Evolutionary conservation across 2,113 vertebrate species (phyloP), one percentile per base, ranked within the genome.

Genomic region (Tamias sibiricus): DNA sequence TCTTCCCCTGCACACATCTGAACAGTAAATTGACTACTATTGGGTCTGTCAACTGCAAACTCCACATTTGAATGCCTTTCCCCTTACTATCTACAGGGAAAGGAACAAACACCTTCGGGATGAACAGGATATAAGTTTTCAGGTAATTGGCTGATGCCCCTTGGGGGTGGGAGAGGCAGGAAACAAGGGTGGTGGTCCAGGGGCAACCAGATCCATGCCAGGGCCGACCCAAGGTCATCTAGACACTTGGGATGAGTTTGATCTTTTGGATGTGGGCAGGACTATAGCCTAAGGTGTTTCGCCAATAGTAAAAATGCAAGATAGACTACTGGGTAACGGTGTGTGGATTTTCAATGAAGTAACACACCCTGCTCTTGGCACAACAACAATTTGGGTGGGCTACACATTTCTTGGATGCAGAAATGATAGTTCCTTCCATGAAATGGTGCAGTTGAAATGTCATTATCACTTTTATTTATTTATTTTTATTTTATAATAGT

Each of bases 91-190:
- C 80, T 20, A 7, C 97, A 99, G 99, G 98, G 99, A 99, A 98
- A 99, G 99, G 98, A 99, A 99, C 98, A 99, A 99, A 94, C 98
- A 99, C 94, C 98, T 99, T 85, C 99, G 98, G 96, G 99, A 99
- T 85, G 99, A 99, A 96, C 97, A 96, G 72, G 99, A 99, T 97
- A 98, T 99, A 68, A 97, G 96, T 97, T 98, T 98, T 54, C 98
- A 98, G 98, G 99, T 99, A 98, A 97, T 6, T 40, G 89, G 7
- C 40, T 1, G 0, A 2, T 4, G 52, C 32, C 8, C 44, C 26
- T 92, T 32, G 11, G 22, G 26, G 40, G 16, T 30, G 6, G 28
- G 79, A 47, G 13, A 6, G 28, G 19, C 42, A 8, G 5, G 40
- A 62, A 20, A 52, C 0, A 32, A 62, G 2, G 54, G 16, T 47